Conservation (phyloP, 1,140 invertebrate species). For the Globodera rostochiensis region DNA sequence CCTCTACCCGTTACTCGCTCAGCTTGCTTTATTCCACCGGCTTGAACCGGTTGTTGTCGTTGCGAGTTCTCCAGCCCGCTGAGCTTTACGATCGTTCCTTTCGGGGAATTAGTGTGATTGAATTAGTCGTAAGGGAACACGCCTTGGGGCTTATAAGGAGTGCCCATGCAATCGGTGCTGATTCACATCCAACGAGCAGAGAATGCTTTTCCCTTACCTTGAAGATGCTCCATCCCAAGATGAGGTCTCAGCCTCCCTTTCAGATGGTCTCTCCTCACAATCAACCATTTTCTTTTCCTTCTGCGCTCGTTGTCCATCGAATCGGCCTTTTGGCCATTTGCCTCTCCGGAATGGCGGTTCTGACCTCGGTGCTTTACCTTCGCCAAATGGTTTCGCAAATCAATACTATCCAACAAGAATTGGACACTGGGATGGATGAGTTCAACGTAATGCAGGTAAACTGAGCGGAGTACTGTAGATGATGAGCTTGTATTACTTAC, state of each 20-base stretch:
- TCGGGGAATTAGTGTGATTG: not conserved
- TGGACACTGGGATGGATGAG: constrained; percentile 12
- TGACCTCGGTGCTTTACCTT: constrained; percentile 9
- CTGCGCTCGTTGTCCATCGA: not conserved
- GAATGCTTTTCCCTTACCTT: no score
- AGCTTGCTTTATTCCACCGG: not conserved
- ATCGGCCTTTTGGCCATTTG: constrained; percentile 4
- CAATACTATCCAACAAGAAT: constrained; percentile 11
- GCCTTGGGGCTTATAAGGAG: not conserved
- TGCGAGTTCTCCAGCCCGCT: not conserved
- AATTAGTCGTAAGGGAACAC: not conserved
- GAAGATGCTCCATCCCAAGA: no score
- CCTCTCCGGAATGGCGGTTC: not conserved
- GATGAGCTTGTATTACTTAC: no score
- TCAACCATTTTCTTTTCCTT: not conserved
- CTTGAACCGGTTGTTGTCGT: not conserved
- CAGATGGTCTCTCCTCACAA: not conserved
- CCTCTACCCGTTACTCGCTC: not conserved
- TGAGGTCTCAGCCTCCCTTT: not conserved
- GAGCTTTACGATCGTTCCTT: not conserved
- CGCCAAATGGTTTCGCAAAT: constrained; percentile 19
- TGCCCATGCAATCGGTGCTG: not conserved
- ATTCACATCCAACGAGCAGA: not conserved
- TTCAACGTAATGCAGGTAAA: constrained; percentile 15
- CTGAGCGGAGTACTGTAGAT: no score